Percentiles rank a stretch among this genome's conserved stretches.
Conservation (phyloP, 2,797 vertebrate genomes). For the Margarornis squamiger region DNA sequence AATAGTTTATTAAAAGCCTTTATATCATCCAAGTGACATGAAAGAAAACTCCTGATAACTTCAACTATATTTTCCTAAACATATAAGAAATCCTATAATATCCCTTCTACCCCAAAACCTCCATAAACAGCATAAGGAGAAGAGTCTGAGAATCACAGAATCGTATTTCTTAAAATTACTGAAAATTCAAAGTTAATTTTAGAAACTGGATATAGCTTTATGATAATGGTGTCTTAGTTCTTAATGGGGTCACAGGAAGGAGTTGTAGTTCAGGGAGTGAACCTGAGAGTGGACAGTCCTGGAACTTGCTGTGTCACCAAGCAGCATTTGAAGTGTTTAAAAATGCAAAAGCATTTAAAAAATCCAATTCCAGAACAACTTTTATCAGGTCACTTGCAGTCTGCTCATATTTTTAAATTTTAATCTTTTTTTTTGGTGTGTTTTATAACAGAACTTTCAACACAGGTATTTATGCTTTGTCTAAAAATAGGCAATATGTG, state of each 20-base stretch:
- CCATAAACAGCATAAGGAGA: neutral
- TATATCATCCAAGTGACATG: neutral
- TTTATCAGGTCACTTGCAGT: neutral
- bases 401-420: neutral
- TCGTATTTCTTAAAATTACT: neutral
- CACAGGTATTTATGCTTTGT: neutral
- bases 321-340: neutral
- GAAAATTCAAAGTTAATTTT: neutral
- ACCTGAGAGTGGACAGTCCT: neutral
- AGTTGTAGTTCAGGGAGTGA: neutral
- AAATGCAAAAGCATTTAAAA: neutral
- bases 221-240: neutral
- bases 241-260: neutral
- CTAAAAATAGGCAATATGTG: accelerated
- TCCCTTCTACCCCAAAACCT: neutral
- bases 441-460: neutral
- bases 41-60: neutral
- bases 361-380: neutral
- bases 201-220: neutral
- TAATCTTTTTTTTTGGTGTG: neutral
- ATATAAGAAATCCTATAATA: neutral
- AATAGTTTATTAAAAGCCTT: neutral
- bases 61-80: neutral
- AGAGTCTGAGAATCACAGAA: neutral
- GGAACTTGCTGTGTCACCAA: neutral